phyloP scores from a whole-genome alignment of 2,888 invertebrate genomes.

The Metellina segmentata region DNA sequence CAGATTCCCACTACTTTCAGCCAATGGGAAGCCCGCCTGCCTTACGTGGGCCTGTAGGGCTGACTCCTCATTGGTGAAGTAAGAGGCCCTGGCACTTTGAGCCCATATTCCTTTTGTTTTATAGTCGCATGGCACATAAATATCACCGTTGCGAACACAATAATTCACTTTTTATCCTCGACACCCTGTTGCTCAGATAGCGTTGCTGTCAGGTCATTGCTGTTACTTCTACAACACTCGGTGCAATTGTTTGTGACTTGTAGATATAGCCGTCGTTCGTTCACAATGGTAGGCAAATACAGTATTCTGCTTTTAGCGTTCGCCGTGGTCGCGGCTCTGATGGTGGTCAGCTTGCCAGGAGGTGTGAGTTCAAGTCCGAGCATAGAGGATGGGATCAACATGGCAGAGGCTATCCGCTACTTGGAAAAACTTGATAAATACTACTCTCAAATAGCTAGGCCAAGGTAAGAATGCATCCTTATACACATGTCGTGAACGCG shows the following conservation, averaged over 20 bases:
- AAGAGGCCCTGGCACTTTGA: conserved; percentile 28
- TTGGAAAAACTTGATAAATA: conserved; percentile 86
- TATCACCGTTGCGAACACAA: conserved; percentile 25
- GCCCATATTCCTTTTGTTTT: conserved; percentile 56
- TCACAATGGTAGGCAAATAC: conserved; percentile 39
- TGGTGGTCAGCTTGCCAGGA: conserved; percentile 49
- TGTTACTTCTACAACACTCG: background rate
- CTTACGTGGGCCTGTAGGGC: conserved; percentile 61
- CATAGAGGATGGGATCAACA: conserved; percentile 82
- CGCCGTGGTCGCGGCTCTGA: conserved; percentile 29
- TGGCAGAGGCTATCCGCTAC: conserved; percentile 86
- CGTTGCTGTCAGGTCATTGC: background rate
- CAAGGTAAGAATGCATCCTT: conserved; percentile 83
- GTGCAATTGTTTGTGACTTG: background rate
- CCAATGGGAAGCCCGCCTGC: conserved; percentile 39
- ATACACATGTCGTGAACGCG: too few relatives aligned
- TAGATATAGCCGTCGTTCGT: conserved; percentile 11
- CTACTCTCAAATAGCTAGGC: conserved; percentile 86
- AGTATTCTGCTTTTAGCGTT: conserved; percentile 48
- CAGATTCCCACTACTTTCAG: conserved; percentile 61
- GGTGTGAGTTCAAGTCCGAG: conserved; percentile 54
- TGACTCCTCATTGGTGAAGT: conserved; percentile 54
- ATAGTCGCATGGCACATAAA: conserved; percentile 51
- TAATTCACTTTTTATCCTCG: conserved; percentile 33
- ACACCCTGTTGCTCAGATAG: background rate